Percentiles rank a stretch among this genome's conserved stretches.
phyloP scores from a whole-genome alignment of 1,140 invertebrate species.

The Drosophila tristis region DNA sequence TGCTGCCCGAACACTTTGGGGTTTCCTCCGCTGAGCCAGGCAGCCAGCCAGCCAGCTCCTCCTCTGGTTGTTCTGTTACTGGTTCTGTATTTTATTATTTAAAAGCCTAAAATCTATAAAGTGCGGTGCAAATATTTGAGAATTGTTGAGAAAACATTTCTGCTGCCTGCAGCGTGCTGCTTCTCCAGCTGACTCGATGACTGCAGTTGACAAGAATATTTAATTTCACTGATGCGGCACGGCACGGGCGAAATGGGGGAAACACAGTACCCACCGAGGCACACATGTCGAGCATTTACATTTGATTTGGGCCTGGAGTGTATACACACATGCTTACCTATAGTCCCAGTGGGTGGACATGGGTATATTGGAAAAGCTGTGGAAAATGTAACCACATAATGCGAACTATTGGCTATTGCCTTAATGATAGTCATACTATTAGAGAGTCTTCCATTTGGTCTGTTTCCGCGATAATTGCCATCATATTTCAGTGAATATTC shows the following conservation, averaged over 20 bases:
- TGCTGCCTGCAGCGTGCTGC: neutral
- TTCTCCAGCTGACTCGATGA: constrained; percentile 63
- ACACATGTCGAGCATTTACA: constrained; percentile 51
- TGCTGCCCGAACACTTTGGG: constrained; percentile 35
- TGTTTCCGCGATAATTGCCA: no score
- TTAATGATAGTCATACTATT: no score
- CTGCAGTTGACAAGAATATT: constrained; percentile 82
- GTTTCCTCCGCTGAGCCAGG: neutral
- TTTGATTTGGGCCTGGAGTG: constrained; percentile 34
- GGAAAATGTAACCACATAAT: neutral
- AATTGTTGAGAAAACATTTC: constrained; percentile 74
- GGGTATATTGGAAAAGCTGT: neutral
- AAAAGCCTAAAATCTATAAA: constrained; percentile 82
- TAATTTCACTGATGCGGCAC: constrained; percentile 63
- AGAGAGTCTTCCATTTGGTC: no score
- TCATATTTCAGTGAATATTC: no score
- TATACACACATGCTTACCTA: constrained; percentile 22
- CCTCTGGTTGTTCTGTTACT: constrained; percentile 12
- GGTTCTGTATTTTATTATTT: constrained; percentile 74
- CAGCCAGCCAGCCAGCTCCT: neutral
- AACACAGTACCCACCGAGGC: constrained; percentile 35
- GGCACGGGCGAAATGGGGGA: constrained; percentile 5
- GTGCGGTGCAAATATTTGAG: constrained; percentile 80
- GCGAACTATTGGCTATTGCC: no score
- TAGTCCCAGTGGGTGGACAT: neutral